Percentiles rank a stretch among this genome's conserved stretches.
Evolutionary conservation across 1,140 invertebrate genomes (phyloP).

Genomic region (Cotesia chilonis): DNA sequence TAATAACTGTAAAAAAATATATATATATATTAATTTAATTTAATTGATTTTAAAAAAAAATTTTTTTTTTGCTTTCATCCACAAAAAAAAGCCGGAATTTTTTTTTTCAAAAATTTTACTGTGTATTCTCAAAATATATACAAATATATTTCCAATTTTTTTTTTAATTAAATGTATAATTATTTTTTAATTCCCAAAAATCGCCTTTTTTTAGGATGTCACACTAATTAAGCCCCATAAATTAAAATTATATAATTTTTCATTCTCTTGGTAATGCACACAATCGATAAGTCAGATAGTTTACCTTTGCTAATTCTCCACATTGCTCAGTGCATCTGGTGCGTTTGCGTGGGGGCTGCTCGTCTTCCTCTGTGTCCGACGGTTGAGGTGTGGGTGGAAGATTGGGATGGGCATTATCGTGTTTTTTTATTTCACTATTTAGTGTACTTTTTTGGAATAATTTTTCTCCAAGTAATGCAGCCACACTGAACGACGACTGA

Average conservation of each 20-base stretch:
- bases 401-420: conserved; percentile 34
- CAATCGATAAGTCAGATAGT: conserved; percentile 25
- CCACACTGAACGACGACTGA: conserved; percentile 61
- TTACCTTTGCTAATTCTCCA: conserved; percentile 59
- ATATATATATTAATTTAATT: conserved; percentile 16
- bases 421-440: conserved; percentile 10
- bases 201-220: too few relatives aligned
- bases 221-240: too few relatives aligned
- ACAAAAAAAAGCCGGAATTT: too few relatives aligned
- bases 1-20: conserved; percentile 56
- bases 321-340: conserved; percentile 47
- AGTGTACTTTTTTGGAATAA: conserved; percentile 36
- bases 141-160: too few relatives aligned
- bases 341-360: conserved; percentile 54
- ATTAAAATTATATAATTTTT: too few relatives aligned
- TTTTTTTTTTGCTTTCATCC: too few relatives aligned
- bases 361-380: conserved; percentile 67
- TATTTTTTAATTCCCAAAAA: too few relatives aligned
- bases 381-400: conserved; percentile 66
- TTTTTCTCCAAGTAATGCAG: conserved; percentile 57
- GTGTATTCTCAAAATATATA: too few relatives aligned
- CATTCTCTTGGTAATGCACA: neutral
- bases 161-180: too few relatives aligned
- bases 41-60: neutral
- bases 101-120: too few relatives aligned